Evolutionary conservation across 2,888 invertebrate genomes (phyloP), one percentile per base, ranked within the genome.

Genomic region (Trisateles emortualis): DNA sequence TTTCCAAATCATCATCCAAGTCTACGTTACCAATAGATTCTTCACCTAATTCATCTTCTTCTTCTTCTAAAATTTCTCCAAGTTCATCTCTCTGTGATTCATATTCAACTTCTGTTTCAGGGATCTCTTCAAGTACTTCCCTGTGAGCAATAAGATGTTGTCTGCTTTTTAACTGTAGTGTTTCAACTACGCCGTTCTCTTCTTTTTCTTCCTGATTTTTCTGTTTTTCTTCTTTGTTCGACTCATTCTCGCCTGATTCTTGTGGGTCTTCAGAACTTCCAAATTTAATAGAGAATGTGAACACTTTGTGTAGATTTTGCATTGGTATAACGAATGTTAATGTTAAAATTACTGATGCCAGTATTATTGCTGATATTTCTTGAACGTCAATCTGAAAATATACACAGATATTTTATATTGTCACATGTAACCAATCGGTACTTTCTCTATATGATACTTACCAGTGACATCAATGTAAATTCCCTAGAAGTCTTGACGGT

Each of bases 281-380:
- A 16, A 65, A 59, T 61, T 71, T 82, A 36, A 64, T 66, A 63
- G 77, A 55, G 42, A 81, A 83, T 1, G 70, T 69, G 43, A 87
- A 79, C 10, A 84, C 32, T 78, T 88, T 90, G 24, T 87, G 86
- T 5, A 92, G 49, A 2, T 87, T 85, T 68, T 95, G 95, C 87
- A 95, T 94, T 2, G 96, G 96, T 65, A 95, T 92, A 69, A 96
- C 94, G 52, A 96, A 94, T 30, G 95, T 88, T 46, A 96, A 73
- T 0, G 95, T 95, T 53, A 95, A 66, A 38, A 94, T 57, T 10
- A 88, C 78, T 0, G 95, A 94, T 40, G 92, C 82, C 13, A 91
- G 40, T 32, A 95, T 54, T 52, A 95, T 94, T 17, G 83, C 72
- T 9, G 81, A 73, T 52, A 94, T 84, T 86, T 96, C 95, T 68